Evolutionary conservation across 1,140 invertebrate species (phyloP), one percentile per base, ranked within the genome.

Genomic region (Ceratoteleas bidentatus): DNA sequence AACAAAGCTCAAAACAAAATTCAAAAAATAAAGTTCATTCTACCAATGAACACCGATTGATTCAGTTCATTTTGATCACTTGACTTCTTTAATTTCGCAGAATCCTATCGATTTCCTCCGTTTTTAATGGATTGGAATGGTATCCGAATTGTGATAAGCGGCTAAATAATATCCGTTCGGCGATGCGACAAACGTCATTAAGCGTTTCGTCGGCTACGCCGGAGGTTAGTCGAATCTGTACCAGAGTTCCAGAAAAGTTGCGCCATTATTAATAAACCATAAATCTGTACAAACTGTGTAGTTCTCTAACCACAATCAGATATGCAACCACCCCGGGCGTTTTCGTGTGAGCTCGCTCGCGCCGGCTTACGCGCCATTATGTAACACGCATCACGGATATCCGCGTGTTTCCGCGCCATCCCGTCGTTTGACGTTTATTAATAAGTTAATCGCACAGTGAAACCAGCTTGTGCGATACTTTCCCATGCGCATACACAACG

Each of bases 241-340:
- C 68, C 73, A 53, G 77, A 83, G 74, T 52, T 47, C 73, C 74
- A 45, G 60, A 38, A 45, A 47, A 54, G 32, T 43, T 72, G 47
- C 69, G 36, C 33, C 50, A 74, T 85, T 81, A 81, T 87, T 86
- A 85, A 84, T 85, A 85, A 87, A 74, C 74, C 81, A 86, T 88
- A 84, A 84, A 84, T 66, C 84, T n/a, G n/a, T 81, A 78, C 74
- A 74, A 81, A 79, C 65, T 76, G 65, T 61, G 50, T 66, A 72
- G 81, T 74, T 84, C 43, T 75, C 57, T 60, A 77, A 58, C 56
- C 43, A 77, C 72, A 56, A 86, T 84, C 78, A 85, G 85, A 80
- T 84, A 75, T 45, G 36, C 40, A 58, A 70, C 60, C 11, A 54
- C 72, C 40, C 13, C 53, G 36, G 74, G 77, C 73, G 64, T 58